These are phyloP conservation scores for Seriola quinqueradiata DNA, from an alignment of 2,113 vertebrate species.

Conservation along the genomic window DNA sequence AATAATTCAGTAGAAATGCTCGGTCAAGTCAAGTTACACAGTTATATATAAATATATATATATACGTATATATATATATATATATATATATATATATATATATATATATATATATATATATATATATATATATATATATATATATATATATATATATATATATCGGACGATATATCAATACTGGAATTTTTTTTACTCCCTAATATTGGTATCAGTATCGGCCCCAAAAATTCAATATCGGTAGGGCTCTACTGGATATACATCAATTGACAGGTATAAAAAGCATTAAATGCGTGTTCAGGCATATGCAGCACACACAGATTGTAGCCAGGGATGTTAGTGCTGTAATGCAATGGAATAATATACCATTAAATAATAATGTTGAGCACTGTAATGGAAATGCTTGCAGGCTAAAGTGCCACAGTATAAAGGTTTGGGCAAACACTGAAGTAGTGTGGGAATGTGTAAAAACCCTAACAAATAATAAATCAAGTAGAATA, in stretches of 20 bases:
- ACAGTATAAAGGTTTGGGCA: constrained; percentile 24
- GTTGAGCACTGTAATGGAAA: constrained; percentile 42
- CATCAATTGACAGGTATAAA: background rate
- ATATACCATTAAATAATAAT: constrained; percentile 47
- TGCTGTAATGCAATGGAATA: constrained; percentile 29
- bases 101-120: too few relatives aligned
- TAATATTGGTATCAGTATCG: too few relatives aligned
- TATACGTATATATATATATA: too few relatives aligned
- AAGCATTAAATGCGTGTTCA: constrained; percentile 31
- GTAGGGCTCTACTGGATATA: background rate
- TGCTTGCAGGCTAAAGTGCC: constrained; percentile 25
- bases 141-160: too few relatives aligned
- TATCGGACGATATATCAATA: too few relatives aligned
- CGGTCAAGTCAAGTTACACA: too few relatives aligned
- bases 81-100: too few relatives aligned
- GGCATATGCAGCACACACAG: constrained; percentile 13
- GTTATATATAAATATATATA: too few relatives aligned
- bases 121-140: too few relatives aligned
- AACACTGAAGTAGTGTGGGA: constrained; percentile 31
- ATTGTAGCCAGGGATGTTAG: constrained; percentile 10
- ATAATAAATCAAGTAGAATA: constrained; percentile 50
- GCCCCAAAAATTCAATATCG: too few relatives aligned
- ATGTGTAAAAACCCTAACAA: constrained; percentile 46
- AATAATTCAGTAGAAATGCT: too few relatives aligned
- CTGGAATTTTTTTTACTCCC: too few relatives aligned